Conservation (phyloP, 2,113 vertebrate genomes). For the Muntiacus reevesi region DNA sequence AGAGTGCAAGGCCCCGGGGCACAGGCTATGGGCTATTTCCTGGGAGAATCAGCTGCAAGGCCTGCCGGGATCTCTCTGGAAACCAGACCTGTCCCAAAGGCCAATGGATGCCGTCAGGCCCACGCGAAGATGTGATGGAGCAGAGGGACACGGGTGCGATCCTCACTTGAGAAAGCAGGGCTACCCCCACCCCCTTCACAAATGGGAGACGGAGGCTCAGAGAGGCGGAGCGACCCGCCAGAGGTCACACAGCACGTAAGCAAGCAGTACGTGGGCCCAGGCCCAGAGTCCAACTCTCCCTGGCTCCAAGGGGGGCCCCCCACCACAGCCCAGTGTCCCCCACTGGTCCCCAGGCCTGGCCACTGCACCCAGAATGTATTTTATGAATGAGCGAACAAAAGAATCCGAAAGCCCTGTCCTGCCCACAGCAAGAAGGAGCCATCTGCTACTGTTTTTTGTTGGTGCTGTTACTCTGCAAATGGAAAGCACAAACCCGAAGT, state of each 20-base stretch:
- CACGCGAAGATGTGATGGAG: fast-evolving
- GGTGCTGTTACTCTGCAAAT: background rate
- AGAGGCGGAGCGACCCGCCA: fast-evolving
- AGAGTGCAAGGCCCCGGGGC: fast-evolving
- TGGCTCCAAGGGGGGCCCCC: fast-evolving
- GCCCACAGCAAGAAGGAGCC: background rate
- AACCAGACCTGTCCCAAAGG: background rate
- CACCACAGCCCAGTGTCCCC: fast-evolving
- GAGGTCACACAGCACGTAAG: fast-evolving
- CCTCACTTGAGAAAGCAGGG: fast-evolving
- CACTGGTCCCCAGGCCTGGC: fast-evolving
- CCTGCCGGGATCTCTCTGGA: background rate
- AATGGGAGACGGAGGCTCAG: background rate
- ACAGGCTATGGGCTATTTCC: fast-evolving
- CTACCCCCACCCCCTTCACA: background rate
- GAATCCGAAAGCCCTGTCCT: fast-evolving
- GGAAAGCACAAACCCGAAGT: background rate
- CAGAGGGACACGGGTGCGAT: too few species aligned
- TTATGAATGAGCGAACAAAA: slow-evolving; percentile 55
- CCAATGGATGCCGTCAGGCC: fast-evolving
- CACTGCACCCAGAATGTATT: background rate
- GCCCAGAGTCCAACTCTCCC: background rate
- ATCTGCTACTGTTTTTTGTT: slow-evolving; percentile 48
- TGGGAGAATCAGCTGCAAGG: fast-evolving
- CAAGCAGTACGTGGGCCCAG: fast-evolving